Conservation (phyloP, 2,797 vertebrate species). For the Myoxocephalus aenaeus region DNA sequence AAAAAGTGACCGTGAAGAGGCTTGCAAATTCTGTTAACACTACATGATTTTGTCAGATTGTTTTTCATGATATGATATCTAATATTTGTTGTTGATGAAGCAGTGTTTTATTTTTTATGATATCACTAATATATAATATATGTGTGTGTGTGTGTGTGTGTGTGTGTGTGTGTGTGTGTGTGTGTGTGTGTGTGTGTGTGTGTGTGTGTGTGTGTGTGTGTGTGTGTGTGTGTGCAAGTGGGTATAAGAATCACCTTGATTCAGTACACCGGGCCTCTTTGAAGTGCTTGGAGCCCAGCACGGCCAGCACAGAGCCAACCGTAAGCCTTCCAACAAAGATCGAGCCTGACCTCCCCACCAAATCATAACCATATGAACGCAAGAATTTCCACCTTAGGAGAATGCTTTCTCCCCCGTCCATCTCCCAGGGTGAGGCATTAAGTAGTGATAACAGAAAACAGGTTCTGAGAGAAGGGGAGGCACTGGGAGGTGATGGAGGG, state of each 20-base stretch:
- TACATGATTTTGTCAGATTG: neutral
- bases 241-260: conserved; percentile 94
- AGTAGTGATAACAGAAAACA: conserved; percentile 98
- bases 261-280: conserved; percentile 93
- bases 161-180: conserved; percentile 32
- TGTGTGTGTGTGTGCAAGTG: conserved; percentile 17
- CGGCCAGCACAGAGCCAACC: conserved; percentile 90
- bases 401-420: conserved; percentile 85
- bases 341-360: conserved; percentile 92
- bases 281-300: conserved; percentile 92
- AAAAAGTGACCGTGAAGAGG: conserved; percentile 56
- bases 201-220: neutral
- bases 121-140: conserved; percentile 8
- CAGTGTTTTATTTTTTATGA: conserved; percentile 3
- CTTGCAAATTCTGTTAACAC: conserved; percentile 21
- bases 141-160: conserved; percentile 37
- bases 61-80: neutral
- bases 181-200: conserved; percentile 43
- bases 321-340: conserved; percentile 85
- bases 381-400: conserved; percentile 89
- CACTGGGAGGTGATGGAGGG: conserved; percentile 75
- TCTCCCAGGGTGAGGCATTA: conserved; percentile 92
- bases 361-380: conserved; percentile 99
- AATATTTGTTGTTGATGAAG: conserved; percentile 6
- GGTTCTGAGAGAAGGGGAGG: conserved; percentile 87